phyloP scores from a whole-genome alignment of 1,140 invertebrate species.

The Rhyacophila brunnea region DNA sequence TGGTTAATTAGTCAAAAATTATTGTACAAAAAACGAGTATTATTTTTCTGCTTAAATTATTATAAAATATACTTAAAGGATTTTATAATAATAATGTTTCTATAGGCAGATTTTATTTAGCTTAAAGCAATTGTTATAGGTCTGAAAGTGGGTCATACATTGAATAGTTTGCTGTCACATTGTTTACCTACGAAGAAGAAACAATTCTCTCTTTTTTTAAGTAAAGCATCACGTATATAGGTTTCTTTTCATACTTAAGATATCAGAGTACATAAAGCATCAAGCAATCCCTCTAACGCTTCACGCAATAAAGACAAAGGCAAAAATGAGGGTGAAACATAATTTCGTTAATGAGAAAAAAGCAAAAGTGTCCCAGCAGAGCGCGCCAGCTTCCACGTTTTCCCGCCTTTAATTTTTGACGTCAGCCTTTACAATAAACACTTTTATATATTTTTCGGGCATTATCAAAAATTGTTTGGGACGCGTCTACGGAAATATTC shows the following conservation, averaged over 20 bases:
- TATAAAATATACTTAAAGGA: no score
- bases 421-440: not conserved
- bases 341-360: slow-evolving; percentile 31
- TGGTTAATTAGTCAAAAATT: no score
- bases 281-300: slow-evolving; percentile 18
- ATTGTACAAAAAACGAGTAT: no score
- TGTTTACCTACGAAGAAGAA: no score
- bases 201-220: no score
- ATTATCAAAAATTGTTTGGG: not conserved
- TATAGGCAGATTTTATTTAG: no score
- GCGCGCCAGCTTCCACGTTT: not conserved
- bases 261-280: slow-evolving; percentile 6
- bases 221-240: not conserved
- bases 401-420: slow-evolving; percentile 1
- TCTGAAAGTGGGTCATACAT: no score
- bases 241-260: not conserved
- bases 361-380: slow-evolving; percentile 20
- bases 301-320: slow-evolving; percentile 26
- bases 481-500: not conserved
- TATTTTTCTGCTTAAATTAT: no score
- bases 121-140: no score
- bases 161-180: no score
- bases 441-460: not conserved
- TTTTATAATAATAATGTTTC: no score
- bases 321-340: slow-evolving; percentile 29